Conservation (phyloP, 2,113 vertebrate species). For the Brachypodius melanocephalos region DNA sequence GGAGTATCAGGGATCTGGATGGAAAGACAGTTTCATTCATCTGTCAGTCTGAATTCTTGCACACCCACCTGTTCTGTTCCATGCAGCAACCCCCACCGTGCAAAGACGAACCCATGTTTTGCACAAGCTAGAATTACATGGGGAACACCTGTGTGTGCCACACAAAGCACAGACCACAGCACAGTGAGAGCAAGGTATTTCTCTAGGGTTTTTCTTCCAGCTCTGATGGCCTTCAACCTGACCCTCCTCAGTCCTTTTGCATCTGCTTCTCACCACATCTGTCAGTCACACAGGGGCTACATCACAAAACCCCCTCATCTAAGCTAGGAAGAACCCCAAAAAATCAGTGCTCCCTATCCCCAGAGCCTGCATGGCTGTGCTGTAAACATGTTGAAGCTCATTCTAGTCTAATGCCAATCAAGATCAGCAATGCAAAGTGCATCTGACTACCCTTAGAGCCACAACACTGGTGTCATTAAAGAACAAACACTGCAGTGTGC, state of each 20-base stretch:
- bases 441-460: neutral
- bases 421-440: neutral
- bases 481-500: neutral
- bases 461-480: neutral
- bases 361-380: neutral
- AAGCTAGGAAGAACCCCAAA: neutral
- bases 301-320: neutral
- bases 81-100: neutral
- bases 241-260: neutral
- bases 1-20: neutral
- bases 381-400: neutral
- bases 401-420: neutral
- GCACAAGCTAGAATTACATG: slow-evolving; percentile 28
- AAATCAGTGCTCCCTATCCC: neutral
- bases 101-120: neutral
- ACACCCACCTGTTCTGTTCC: slow-evolving; percentile 22
- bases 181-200: neutral
- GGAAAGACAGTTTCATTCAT: neutral
- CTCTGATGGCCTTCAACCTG: neutral
- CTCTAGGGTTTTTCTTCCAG: neutral
- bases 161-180: slow-evolving; percentile 7
- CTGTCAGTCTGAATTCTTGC: neutral
- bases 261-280: neutral
- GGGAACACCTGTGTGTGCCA: slow-evolving; percentile 7
- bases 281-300: neutral